Evolutionary conservation across 2,797 vertebrate genomes (phyloP), one percentile per base, ranked within the genome.

Genomic region (Coluber constrictor): DNA sequence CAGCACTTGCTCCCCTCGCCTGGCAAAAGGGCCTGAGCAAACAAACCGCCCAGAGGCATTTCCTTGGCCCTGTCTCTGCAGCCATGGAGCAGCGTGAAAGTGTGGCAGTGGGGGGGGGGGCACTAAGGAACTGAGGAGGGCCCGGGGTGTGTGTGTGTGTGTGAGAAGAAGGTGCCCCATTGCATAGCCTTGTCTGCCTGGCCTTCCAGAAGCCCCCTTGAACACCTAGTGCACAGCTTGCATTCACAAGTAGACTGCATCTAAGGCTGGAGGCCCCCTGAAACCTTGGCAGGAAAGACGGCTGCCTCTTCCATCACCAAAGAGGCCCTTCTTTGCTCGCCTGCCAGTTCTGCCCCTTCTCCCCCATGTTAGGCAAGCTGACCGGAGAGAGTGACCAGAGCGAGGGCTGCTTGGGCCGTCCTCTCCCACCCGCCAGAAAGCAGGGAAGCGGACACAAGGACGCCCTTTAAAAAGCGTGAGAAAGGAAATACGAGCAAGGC

Each of bases 401-500:
- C 5, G 29, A 18, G 86, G 15, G 55, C 51, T 79, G 18, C 32
- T 23, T 1, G 70, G 10, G 32, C 18, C 7, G 3, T 43, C 70
- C 70, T 37, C 70, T 79, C 18, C 70, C 70, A 10, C 18, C 70
- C 18, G 3, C 32, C 70, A 23, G 57, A 51, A 11, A 29, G 23
- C 12, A 59, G n/a, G 59, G 25, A 63, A 95, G 91, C 0, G 32
- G 89, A 93, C 90, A 93, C 60, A 91, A 90, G 93, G 93, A 93
- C 29, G 47, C n/a, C 63, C 61, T 90, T 57, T 86, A 7, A 89
- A 91, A 93, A 89, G 93, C 95, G 97, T 96, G 96, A 96, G 97
- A 97, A 97, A 96, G 97, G 97, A 96, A 96, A 96, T 91, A 88
- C 95, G 93, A 96, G 95, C 29, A 29, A 95, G 91, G 95, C 97